Percentiles rank a stretch among this genome's conserved stretches.
Evolutionary conservation across 2,888 invertebrate species (phyloP).

Genomic region (Tenthredo amoena): DNA sequence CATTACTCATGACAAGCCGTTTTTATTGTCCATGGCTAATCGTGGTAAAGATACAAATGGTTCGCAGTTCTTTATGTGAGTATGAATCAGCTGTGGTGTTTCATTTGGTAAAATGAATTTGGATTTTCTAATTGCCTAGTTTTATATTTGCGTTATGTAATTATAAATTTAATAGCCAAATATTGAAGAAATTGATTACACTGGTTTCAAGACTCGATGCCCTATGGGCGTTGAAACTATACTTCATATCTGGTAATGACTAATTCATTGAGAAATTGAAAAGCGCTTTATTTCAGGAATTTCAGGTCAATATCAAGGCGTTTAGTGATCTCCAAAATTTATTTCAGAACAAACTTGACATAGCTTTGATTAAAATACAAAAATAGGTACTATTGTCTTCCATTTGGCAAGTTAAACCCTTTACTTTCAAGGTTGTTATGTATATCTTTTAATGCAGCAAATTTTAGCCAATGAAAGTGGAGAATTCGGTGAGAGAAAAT

Average conservation of each 20-base stretch:
- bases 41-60: slow-evolving; percentile 98
- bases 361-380: neutral
- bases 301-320: neutral
- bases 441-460: neutral
- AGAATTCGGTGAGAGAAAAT: neutral
- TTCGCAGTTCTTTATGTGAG: slow-evolving; percentile 99
- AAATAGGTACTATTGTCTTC: neutral
- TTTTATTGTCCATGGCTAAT: slow-evolving; percentile 98
- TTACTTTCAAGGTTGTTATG: neutral
- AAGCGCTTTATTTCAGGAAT: slow-evolving; percentile 7
- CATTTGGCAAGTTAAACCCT: neutral
- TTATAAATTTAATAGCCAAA: neutral
- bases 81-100: slow-evolving; percentile 68
- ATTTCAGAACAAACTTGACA: neutral
- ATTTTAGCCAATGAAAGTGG: neutral
- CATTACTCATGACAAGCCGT: slow-evolving; percentile 93
- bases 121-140: neutral
- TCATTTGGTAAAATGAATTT: neutral
- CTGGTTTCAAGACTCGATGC: too few relatives aligned
- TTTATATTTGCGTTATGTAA: neutral
- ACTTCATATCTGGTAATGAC: neutral
- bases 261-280: neutral
- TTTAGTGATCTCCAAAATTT: neutral
- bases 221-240: neutral
- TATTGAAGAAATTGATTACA: too few relatives aligned